Conservation (phyloP, 2,113 vertebrate genomes). For the Brachypteracias leptosomus region DNA sequence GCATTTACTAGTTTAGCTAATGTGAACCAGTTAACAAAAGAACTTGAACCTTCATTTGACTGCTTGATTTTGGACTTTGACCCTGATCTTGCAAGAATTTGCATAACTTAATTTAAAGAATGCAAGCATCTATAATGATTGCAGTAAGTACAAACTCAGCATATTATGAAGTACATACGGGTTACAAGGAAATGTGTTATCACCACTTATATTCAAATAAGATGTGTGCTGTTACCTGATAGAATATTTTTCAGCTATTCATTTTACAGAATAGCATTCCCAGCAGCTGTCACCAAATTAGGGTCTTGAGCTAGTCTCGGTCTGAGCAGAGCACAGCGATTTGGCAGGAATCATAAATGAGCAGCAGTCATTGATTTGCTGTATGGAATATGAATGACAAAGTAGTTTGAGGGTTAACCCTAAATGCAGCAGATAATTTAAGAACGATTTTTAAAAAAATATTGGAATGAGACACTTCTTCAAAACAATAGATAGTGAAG, state of each 20-base stretch:
- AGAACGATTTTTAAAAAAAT: background rate
- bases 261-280: background rate
- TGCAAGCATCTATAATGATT: background rate
- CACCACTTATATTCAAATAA: conserved; percentile 17
- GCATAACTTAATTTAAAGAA: background rate
- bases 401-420: background rate
- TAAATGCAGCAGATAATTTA: conserved; percentile 5
- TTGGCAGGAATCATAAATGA: conserved; percentile 46
- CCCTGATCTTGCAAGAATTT: background rate
- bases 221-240: conserved; percentile 26
- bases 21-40: background rate
- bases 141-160: background rate
- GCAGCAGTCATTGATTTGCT: background rate
- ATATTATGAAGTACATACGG: background rate
- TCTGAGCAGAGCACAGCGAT: background rate
- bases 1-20: background rate
- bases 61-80: background rate
- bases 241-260: background rate
- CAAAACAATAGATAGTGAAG: conserved; percentile 30
- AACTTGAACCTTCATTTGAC: background rate
- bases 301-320: conserved; percentile 13
- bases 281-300: conserved; percentile 37
- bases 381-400: background rate
- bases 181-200: conserved; percentile 22
- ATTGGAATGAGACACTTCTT: conserved; percentile 6